Evolutionary conservation across 1,140 invertebrate genomes (phyloP), one percentile per base, ranked within the genome.

Genomic region (Aplysia californica): DNA sequence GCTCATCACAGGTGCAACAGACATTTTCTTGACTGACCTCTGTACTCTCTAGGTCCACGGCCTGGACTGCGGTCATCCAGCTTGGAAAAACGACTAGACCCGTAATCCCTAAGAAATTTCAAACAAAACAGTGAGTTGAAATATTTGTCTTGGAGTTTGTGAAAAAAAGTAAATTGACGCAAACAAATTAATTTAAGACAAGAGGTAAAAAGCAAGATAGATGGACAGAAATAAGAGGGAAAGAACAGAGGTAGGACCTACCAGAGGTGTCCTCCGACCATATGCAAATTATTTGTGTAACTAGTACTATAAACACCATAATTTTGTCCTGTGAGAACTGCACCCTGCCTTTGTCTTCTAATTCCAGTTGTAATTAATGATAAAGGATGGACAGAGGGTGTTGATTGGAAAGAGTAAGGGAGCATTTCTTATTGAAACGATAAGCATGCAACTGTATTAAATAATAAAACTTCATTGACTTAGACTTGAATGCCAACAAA

Each of bases 41-140:
- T 31, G 38, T 55, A 70, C 38, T 70, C 68, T 35, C 68, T 50
- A 35, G 68, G 68, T 56, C 68, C 66, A 10, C 66, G 33, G n/a
- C 44, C 36, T 1, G 64, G 20, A 4, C 33, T 35, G 33, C 64
- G 6, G 64, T 33, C 64, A 66, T 66, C 64, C 26, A 50, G 20
- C 35, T 55, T 39, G 10, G 68, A 56, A 1, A 44, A 44, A 2
- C 68, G 33, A 31, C 66, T 38, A 2, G 68, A 70, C n/a, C 39
- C 2, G 23, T 70, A 70, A 10, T 70, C 68, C 50, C 68, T 70
- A 55, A 31, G 18, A 39, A 1, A n/a, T 20, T 6, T 20, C 20
- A 5, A 61, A 10, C 6, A 61, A 15, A 61, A 15, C 20, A 20
- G 29, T 15, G 29, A 10, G 58, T 61, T 15, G 29, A n/a, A n/a